Conservation (phyloP, 2,888 invertebrate genomes). For the Mythimna impura region DNA sequence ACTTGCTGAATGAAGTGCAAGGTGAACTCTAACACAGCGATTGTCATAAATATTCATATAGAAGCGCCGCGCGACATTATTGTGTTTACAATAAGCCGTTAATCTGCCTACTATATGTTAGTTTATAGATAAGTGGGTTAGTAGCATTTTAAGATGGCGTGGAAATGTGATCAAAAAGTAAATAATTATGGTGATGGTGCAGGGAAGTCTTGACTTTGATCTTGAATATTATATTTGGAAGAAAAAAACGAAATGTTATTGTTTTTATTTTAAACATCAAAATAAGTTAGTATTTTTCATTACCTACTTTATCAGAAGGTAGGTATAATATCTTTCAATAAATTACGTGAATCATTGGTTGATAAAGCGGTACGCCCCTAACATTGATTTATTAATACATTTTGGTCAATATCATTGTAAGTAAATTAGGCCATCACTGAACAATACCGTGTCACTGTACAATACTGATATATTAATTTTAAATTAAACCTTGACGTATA, state of each 20-base stretch:
- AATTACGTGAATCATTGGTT: slow-evolving; percentile 30
- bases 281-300: too few relatives aligned
- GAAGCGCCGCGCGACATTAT: slow-evolving; percentile 14
- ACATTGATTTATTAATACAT: slow-evolving; percentile 15
- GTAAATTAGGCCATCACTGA: slow-evolving; percentile 17
- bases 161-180: neutral
- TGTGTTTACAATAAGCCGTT: slow-evolving; percentile 16
- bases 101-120: slow-evolving; percentile 23
- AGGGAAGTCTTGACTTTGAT: neutral
- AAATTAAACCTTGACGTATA: slow-evolving; percentile 30
- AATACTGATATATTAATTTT: slow-evolving; percentile 15
- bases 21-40: slow-evolving; percentile 47
- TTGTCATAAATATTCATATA: slow-evolving; percentile 30
- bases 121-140: slow-evolving; percentile 5
- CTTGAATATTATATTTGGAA: neutral
- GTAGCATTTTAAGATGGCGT: neutral
- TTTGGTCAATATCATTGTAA: slow-evolving; percentile 19
- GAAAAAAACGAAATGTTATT: neutral
- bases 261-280: slow-evolving; percentile 1
- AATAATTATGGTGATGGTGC: neutral
- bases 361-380: slow-evolving; percentile 48
- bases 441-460: slow-evolving; percentile 6
- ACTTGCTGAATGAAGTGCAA: slow-evolving; percentile 63
- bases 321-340: neutral
- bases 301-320: too few relatives aligned